Conservation (phyloP, 37 sponge, comb jelly and placozoan species). For the Theonella swinhoei region DNA sequence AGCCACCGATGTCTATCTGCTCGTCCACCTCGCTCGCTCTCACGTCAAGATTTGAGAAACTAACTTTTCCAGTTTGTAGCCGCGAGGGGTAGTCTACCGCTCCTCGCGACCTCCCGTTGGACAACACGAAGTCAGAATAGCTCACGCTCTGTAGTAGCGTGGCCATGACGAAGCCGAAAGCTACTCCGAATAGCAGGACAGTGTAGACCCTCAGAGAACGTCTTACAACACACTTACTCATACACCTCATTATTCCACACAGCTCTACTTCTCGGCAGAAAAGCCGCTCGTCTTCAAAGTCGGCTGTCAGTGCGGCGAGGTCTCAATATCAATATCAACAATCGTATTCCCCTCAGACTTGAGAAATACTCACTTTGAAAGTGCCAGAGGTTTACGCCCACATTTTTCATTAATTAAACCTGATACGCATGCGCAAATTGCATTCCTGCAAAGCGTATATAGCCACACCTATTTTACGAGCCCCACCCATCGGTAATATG, state of each 20-base stretch:
- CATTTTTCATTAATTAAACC: no score
- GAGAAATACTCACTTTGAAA: no score
- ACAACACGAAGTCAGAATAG: background rate
- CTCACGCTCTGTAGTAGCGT: constrained; percentile 20
- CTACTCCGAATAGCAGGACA: constrained; percentile 27
- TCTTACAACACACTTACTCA: constrained; percentile 30
- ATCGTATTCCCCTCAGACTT: no score
- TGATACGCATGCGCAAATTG: no score
- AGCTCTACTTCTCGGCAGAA: no score
- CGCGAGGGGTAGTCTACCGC: background rate
- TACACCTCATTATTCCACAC: constrained; percentile 43
- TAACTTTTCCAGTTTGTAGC: background rate
- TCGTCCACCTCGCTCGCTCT: background rate
- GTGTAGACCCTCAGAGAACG: constrained; percentile 7
- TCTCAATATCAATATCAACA: no score
- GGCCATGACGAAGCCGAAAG: constrained; percentile 41
- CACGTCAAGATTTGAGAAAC: constrained; percentile 13
- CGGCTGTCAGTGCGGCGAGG: no score
- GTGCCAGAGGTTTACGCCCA: no score
- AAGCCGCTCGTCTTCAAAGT: no score
- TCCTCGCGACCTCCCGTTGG: background rate
- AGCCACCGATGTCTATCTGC: background rate
- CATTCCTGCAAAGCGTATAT: no score
- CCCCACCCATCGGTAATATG: background rate
- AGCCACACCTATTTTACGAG: background rate